Conservation (phyloP, 2,888 invertebrate species). For the Tinea pellionella region DNA sequence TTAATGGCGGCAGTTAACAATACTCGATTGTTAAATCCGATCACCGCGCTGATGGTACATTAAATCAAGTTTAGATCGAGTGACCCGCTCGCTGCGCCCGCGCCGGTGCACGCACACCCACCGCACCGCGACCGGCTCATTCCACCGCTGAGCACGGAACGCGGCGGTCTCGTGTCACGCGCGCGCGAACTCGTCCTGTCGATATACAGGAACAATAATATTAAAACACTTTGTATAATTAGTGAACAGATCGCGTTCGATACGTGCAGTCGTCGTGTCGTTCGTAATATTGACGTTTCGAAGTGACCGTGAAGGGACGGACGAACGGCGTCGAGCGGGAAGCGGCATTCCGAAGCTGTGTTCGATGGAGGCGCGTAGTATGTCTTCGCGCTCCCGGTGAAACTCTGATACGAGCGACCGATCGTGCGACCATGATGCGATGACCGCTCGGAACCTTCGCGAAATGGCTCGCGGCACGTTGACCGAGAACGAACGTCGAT, state of each 20-base stretch:
- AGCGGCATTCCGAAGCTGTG: constrained; percentile 66
- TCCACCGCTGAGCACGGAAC: constrained; percentile 38
- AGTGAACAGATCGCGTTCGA: neutral
- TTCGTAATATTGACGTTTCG: neutral
- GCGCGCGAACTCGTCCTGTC: constrained; percentile 14
- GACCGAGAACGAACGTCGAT: constrained; percentile 57
- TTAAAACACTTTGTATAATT: neutral
- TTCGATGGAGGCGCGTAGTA: constrained; percentile 55
- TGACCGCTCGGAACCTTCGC: constrained; percentile 23
- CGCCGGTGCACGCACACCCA: constrained; percentile 25
- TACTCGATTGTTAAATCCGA: no score
- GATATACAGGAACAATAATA: neutral
- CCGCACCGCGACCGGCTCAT: constrained; percentile 24
- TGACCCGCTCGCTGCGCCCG: constrained; percentile 25
- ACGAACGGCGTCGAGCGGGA: constrained; percentile 53
- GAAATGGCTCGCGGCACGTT: constrained; percentile 60
- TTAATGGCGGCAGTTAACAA: neutral
- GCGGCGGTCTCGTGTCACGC: constrained; percentile 30
- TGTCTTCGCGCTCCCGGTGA: constrained; percentile 20
- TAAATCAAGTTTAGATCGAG: constrained; percentile 4
- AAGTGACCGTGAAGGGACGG: constrained; percentile 29
- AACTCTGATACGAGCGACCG: neutral
- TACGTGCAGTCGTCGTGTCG: neutral
- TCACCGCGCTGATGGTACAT: neutral
- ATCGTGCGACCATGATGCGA: constrained; percentile 39